Percentiles rank a stretch among this genome's conserved stretches.
Conservation (phyloP, 2,113 vertebrate species). For the Megaleporinus macrocephalus region DNA sequence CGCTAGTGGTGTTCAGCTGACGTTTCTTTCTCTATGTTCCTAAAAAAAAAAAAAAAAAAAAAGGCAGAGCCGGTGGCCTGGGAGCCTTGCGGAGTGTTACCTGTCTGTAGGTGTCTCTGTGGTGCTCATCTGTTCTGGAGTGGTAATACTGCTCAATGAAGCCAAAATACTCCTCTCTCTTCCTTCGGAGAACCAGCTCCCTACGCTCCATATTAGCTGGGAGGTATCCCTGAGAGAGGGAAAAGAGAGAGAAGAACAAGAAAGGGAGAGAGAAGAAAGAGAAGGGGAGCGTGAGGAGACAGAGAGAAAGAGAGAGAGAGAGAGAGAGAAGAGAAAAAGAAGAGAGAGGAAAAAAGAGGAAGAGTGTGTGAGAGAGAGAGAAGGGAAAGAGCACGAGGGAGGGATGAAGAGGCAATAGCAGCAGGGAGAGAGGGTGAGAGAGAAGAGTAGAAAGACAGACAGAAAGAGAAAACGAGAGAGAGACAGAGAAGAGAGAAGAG, state of each 20-base stretch:
- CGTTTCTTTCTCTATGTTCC: not conserved
- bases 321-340: not conserved
- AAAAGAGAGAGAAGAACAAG: not conserved
- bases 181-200: constrained; percentile 89
- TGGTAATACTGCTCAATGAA: constrained; percentile 99
- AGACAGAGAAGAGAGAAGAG: too few relatives aligned
- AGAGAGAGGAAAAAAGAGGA: not conserved
- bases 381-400: too few relatives aligned
- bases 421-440: too few relatives aligned
- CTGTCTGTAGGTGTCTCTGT: constrained; percentile 97
- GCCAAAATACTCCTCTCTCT: constrained; percentile 95
- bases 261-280: not conserved
- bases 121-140: constrained; percentile 94
- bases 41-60: too few relatives aligned
- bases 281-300: too few relatives aligned
- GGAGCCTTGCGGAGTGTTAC: constrained; percentile 64
- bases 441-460: too few relatives aligned
- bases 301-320: constrained; percentile 1
- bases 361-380: not conserved
- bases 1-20: not conserved
- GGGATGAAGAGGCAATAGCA: not conserved
- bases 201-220: constrained; percentile 92
- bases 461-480: too few relatives aligned
- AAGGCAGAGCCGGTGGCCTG: not conserved
- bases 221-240: constrained; percentile 88